Percentiles rank a stretch among this genome's conserved stretches.
Conservation (phyloP, 2,797 vertebrate species). For the Phataginus tetradactyla region DNA sequence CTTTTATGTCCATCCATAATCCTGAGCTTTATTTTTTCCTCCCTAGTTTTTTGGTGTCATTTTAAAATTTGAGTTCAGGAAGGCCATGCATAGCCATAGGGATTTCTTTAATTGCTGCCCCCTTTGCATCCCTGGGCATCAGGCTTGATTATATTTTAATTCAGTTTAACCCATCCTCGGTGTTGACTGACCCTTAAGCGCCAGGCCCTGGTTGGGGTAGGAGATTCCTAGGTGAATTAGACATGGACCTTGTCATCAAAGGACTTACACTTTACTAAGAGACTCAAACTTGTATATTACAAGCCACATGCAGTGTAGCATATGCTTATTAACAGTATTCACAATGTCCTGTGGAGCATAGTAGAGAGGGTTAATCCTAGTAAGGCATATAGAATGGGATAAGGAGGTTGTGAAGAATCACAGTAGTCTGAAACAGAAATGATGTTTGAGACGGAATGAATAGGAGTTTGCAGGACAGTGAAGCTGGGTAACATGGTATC, state of each 20-base stretch:
- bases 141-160: conserved; percentile 27
- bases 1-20: neutral
- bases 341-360: neutral
- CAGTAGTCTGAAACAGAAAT: neutral
- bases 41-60: neutral
- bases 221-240: conserved; percentile 4
- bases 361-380: neutral
- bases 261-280: neutral
- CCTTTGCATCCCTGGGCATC: neutral
- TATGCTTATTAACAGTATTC: neutral
- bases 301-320: neutral
- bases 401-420: neutral
- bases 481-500: neutral
- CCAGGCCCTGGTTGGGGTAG: neutral
- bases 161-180: neutral
- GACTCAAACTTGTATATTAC: neutral
- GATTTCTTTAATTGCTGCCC: neutral
- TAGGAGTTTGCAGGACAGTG: neutral
- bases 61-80: conserved; percentile 19
- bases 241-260: neutral
- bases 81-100: neutral
- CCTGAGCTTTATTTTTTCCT: neutral
- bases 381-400: neutral
- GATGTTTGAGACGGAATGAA: neutral
- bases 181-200: neutral